Base-by-base conservation (phyloP, 2,113 vertebrate species). In the Clarias magur region DNA sequence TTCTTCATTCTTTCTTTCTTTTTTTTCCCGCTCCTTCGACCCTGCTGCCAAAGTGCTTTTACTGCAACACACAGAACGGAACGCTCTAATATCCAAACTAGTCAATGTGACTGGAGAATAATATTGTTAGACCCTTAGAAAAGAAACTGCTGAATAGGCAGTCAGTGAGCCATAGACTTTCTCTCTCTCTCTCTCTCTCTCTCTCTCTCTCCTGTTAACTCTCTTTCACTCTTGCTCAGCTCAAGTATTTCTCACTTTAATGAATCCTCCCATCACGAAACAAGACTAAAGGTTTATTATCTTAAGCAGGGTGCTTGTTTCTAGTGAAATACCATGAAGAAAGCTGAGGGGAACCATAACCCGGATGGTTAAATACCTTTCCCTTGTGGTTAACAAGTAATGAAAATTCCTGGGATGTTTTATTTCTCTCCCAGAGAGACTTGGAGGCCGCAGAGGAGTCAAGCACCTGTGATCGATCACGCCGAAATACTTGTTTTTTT, bases 381-480 rank as follows among this genome's bases (percentile, higher is more conserved):
- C 63, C 54, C 81, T 76, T 82, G 27, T 75, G 68, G 88, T 82
- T 92, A 86, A 38, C 57, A 19, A 73, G 89, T 48, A 65, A 91
- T 91, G 86, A 89, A 91, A 92, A 89, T 89, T 79, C 90, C 88
- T 91, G 25, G 90, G 91, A 91, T 92, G 91, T 92, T 92, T 93
- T 88, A 86, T 91, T 94, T 91, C 89, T 79, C 72, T 87, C 79
- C 79, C 65, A 90, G 89, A 85, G 92, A 85, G 91, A 89, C 86
- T 42, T 85, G 83, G 86, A 85, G 87, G 90, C 90, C 91, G 85
- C 76, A 85, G 91, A 90, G 90, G 90, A 92, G 93, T 12, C 89
- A 72, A 90, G 90, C 93, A 93, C 91, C 87, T 84, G 88, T 88
- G 88, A 94, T 94, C 93, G 91, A 93, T 94, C 93, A 92, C 90